Conservation (phyloP, 2,888 invertebrate genomes). For the Thera obeliscata region DNA sequence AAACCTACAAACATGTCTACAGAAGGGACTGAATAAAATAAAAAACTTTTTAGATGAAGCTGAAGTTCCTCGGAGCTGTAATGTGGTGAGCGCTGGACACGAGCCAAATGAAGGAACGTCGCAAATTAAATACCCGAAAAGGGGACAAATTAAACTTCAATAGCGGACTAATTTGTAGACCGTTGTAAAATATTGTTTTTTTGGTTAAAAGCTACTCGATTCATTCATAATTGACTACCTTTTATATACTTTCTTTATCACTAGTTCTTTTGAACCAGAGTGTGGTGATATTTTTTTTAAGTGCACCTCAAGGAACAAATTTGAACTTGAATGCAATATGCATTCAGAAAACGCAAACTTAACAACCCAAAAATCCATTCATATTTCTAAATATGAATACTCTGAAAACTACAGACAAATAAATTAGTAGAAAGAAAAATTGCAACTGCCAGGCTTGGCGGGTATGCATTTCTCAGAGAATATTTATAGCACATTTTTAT, state of each 20-base stretch:
- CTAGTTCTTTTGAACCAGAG: no score
- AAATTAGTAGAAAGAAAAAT: slow-evolving; percentile 21
- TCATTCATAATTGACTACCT: no score
- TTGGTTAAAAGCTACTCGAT: neutral
- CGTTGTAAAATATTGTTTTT: neutral
- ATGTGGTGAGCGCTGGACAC: slow-evolving; percentile 27
- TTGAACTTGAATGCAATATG: no score
- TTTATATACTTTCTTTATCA: no score
- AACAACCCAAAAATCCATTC: neutral
- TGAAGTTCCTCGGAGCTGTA: slow-evolving; percentile 18
- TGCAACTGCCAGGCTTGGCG: neutral
- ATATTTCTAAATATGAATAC: neutral
- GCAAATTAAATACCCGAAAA: slow-evolving; percentile 33
- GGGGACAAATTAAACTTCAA: slow-evolving; percentile 20
- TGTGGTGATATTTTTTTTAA: no score
- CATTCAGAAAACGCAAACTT: neutral
- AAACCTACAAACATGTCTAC: neutral
- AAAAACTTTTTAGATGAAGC: slow-evolving; percentile 18
- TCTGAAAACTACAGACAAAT: slow-evolving; percentile 12
- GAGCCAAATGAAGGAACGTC: slow-evolving; percentile 31
- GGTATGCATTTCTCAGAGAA: slow-evolving; percentile 25
- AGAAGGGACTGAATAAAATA: slow-evolving; percentile 6
- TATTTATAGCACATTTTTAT: slow-evolving; percentile 27
- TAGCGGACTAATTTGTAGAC: slow-evolving; percentile 1
- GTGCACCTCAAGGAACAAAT: no score